Conservation (phyloP, 2,113 vertebrate species). For the Bubo blakistoni region DNA sequence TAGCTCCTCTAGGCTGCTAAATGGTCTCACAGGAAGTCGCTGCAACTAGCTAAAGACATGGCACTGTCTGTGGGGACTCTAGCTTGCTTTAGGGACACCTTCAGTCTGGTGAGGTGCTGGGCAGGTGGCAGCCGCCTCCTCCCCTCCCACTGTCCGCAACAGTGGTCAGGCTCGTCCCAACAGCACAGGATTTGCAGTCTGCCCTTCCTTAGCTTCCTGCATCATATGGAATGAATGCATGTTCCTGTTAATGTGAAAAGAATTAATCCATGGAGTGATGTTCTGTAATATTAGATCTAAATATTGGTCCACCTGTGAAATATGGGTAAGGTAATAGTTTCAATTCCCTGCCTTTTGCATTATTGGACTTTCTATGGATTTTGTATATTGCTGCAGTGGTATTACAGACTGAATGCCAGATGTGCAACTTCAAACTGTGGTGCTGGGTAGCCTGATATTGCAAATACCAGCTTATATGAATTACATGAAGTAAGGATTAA, state of each 20-base stretch:
- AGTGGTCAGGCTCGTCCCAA: neutral
- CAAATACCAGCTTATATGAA: neutral
- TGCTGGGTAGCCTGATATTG: neutral
- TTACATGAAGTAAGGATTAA: neutral
- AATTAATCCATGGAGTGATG: neutral
- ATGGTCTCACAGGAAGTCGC: neutral
- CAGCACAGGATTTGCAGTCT: neutral
- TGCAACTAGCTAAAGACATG: neutral
- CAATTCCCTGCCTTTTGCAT: neutral
- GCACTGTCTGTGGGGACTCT: neutral
- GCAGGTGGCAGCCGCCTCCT: neutral
- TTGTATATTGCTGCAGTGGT: neutral
- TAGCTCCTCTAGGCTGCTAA: neutral
- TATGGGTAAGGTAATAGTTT: neutral
- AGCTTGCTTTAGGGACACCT: neutral
- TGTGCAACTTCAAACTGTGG: neutral
- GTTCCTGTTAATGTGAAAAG: neutral
- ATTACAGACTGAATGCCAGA: neutral
- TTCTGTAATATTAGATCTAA: neutral
- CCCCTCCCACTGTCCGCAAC: neutral
- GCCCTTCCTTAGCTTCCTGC: neutral
- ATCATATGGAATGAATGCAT: rapidly evolving
- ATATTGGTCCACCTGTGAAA: neutral
- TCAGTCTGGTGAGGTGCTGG: neutral
- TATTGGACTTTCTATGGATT: neutral